Conservation (phyloP, 2,113 vertebrate genomes). For the Tetrax tetrax region DNA sequence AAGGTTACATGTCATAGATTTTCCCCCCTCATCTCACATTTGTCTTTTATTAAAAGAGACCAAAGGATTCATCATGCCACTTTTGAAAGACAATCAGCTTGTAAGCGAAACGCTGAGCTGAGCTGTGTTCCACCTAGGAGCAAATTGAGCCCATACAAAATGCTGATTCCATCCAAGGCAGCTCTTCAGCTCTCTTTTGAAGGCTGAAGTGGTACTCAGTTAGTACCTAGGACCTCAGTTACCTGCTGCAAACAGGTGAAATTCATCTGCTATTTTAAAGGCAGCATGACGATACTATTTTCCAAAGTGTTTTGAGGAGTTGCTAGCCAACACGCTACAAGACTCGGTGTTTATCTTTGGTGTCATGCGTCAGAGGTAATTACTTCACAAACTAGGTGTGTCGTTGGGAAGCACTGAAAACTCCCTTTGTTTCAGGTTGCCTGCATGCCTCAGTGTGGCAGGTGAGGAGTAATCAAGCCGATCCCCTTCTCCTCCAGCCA, state of each 20-base stretch:
- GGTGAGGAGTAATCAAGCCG: constrained; percentile 15
- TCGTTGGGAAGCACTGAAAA: constrained; percentile 61
- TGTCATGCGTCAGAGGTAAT: constrained; percentile 66
- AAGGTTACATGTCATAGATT: not conserved
- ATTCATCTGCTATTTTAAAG: constrained; percentile 33
- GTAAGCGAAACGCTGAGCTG: not conserved
- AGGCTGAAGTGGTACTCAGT: not conserved
- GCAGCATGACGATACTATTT: constrained; percentile 6
- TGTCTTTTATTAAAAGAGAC: not conserved
- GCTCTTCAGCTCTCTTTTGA: not conserved
- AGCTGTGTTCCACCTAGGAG: not conserved
- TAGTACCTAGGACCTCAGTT: not conserved
- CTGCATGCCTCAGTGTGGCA: constrained; percentile 32
- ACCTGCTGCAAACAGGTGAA: not conserved
- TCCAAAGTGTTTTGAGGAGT: constrained; percentile 48
- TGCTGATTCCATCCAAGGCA: not conserved
- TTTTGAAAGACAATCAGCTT: not conserved
- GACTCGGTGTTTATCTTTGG: constrained; percentile 41
- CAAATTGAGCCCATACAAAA: not conserved
- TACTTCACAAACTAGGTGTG: constrained; percentile 66
- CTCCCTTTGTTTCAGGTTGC: constrained; percentile 65
- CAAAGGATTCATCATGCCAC: not conserved
- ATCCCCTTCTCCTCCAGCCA: constrained; percentile 37
- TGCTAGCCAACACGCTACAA: constrained; percentile 60
- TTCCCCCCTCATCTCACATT: not conserved